Conservation (phyloP, 2,888 invertebrate species). For the Micropterix aruncella region DNA sequence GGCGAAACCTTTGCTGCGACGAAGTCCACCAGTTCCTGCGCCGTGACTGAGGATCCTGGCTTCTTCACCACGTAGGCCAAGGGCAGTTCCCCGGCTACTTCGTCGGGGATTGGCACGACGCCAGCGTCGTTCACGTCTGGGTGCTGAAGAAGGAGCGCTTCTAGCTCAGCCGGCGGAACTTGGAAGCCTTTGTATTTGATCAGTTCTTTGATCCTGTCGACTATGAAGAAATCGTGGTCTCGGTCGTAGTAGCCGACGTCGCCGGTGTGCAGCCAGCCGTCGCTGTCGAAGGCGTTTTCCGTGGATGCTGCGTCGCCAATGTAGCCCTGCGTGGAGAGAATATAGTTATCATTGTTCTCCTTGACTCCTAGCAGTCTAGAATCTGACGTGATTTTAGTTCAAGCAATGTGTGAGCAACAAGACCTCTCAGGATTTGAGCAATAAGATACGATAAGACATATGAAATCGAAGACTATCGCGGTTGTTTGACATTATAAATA, state of each 20-base stretch:
- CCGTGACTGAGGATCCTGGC: slow-evolving; percentile 24
- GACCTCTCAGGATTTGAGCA: no score
- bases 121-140: slow-evolving; percentile 51
- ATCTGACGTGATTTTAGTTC: no score
- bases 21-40: slow-evolving; percentile 30
- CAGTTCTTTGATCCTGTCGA: slow-evolving; percentile 63
- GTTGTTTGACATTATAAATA: no score
- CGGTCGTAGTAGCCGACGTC: slow-evolving; percentile 59
- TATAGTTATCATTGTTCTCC: no score
- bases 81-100: slow-evolving; percentile 48
- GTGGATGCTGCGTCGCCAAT: slow-evolving; percentile 49
- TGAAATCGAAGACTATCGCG: no score
- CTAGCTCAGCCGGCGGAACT: slow-evolving; percentile 63
- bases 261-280: slow-evolving; percentile 56
- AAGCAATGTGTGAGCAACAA: no score
- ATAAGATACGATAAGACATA: no score
- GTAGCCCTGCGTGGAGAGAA: slow-evolving; percentile 67
- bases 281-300: slow-evolving; percentile 31
- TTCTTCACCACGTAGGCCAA: slow-evolving; percentile 48
- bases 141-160: slow-evolving; percentile 49
- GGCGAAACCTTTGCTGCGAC: slow-evolving; percentile 16
- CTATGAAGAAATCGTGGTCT: slow-evolving; percentile 50
- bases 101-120: slow-evolving; percentile 54
- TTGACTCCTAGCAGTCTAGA: no score
- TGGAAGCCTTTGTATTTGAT: slow-evolving; percentile 66